Percentiles rank a stretch among this genome's conserved stretches.
These are phyloP conservation scores for Andinoacara biseriatus DNA, from an alignment of 2,113 vertebrate genomes.

Conservation along the genomic window DNA sequence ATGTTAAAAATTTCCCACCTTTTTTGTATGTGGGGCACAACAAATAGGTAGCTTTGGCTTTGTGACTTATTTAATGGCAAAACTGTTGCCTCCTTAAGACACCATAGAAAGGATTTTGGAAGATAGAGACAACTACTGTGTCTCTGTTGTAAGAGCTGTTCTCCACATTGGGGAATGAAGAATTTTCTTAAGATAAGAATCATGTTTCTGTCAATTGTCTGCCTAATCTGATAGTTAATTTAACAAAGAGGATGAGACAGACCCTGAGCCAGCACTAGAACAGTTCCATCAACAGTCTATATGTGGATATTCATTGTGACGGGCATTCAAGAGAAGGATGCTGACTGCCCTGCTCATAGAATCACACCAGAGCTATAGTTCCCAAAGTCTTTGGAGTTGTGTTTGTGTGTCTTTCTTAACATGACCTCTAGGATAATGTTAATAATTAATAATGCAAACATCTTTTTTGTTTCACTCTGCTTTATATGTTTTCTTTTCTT, in stretches of 20 bases:
- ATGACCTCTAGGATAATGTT: neutral
- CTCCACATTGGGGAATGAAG: neutral
- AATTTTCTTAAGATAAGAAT: neutral
- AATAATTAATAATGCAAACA: neutral
- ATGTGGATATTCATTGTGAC: neutral
- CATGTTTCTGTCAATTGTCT: slow-evolving; percentile 11
- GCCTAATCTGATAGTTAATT: neutral
- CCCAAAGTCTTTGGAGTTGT: neutral
- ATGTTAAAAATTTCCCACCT: too few relatives aligned
- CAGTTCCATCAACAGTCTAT: neutral
- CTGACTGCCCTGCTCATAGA: slow-evolving; percentile 1
- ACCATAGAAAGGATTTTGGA: neutral
- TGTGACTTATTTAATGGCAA: neutral
- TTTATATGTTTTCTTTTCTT: too few relatives aligned
- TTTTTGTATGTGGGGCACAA: neutral
- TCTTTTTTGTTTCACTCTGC: neutral
- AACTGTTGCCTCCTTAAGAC: neutral
- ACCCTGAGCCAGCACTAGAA: slow-evolving; percentile 4
- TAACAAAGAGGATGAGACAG: slow-evolving; percentile 1
- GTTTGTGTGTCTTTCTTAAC: neutral
- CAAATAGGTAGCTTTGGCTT: neutral
- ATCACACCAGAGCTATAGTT: neutral
- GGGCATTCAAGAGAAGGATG: neutral
- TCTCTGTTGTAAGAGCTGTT: neutral
- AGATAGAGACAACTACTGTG: neutral